These are phyloP conservation scores for Schizaphis graminum DNA, from an alignment of 2,888 invertebrate species.

Conservation along the genomic window DNA sequence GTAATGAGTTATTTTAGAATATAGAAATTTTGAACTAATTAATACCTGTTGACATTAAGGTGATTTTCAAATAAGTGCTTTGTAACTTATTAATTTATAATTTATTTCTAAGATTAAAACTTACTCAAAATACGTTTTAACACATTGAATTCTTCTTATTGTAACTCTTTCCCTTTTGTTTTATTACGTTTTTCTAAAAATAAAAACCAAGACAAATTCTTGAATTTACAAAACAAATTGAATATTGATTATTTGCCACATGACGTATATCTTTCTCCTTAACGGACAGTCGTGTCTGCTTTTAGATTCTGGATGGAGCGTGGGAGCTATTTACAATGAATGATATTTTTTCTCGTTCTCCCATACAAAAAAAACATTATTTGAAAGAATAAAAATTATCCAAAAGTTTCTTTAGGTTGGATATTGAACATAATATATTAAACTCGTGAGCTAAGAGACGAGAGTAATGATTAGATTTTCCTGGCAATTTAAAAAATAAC, in stretches of 20 bases:
- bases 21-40: constrained; percentile 16
- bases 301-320: neutral
- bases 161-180: neutral
- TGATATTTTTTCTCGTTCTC: neutral
- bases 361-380: neutral
- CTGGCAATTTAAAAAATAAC: neutral
- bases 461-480: neutral
- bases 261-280: neutral
- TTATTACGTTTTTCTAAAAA: neutral
- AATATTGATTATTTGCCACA: neutral
- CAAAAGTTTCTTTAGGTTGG: neutral
- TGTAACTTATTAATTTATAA: neutral
- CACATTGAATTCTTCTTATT: neutral
- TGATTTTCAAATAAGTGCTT: neutral
- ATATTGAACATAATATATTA: neutral
- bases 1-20: neutral
- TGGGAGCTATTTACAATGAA: neutral
- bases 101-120: neutral
- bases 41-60: neutral
- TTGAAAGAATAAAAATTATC: neutral
- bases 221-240: neutral
- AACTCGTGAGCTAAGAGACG: neutral
- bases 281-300: neutral
- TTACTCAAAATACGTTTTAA: neutral
- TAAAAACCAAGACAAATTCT: neutral